Base-by-base conservation (phyloP, 2,888 invertebrate species). In the Phalera bucephala region DNA sequence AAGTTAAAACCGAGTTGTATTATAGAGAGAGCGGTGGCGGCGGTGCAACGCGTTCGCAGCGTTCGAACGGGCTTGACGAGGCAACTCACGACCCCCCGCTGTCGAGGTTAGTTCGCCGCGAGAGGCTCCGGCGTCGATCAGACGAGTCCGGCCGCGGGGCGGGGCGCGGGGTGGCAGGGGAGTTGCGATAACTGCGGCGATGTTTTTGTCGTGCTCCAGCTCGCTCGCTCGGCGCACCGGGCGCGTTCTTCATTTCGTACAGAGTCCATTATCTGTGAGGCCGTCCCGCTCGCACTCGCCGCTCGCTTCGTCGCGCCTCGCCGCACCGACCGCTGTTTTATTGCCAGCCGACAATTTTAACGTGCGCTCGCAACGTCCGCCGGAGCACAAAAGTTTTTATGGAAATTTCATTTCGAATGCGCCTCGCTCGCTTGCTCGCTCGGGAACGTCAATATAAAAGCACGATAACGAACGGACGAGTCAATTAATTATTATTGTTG, bases 401-500 rank as follows among this genome's bases (percentile, higher is more conserved):
- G 89, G 88, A 89, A 89, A 89, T 89, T 89, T 89, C 88, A 87
- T 88, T 89, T 80, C 87, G 76, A 89, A 84, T 86, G 85, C 86
- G 86, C 80, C 81, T 80, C 86, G 80, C 79, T 78, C 82, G 81
- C 81, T 79, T 71, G 82, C 83, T 80, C 82, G 80, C 68, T 79
- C 80, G 83, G 76, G 84, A 79, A 84, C 88, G 84, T 87, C 87
- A 86, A 88, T 89, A 87, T 87, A 87, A 87, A 87, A 85, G 88
- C 86, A 86, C 82, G 87, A 89, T 87, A 88, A 88, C 88, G 86
- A 88, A 89, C 84, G 84, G 87, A 88, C 87, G 85, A 88, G 87
- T 89, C 89, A 88, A 89, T 88, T 89, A 89, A 88, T 88, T 88
- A 88, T 88, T 87, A 86, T 88, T 86, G 87, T 87, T 88, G 84